These are phyloP conservation scores for Xiphydria camelus DNA, from an alignment of 2,888 invertebrate genomes.

Conservation along the genomic window DNA sequence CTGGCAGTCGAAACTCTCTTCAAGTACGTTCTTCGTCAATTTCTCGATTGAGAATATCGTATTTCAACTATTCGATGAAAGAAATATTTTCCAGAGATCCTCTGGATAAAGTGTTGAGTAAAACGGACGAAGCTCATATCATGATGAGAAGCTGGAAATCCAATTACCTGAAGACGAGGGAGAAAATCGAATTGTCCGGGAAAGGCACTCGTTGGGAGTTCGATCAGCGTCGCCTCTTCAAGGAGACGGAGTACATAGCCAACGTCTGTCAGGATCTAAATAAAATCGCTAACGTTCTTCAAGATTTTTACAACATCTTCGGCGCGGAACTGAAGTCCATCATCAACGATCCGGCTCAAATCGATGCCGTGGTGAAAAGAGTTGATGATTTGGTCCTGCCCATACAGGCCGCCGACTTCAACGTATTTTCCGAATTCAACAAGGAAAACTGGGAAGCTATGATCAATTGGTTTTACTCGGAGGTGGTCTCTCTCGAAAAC, in stretches of 20 bases:
- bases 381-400: conserved; percentile 78
- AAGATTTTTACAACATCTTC: conserved; percentile 89
- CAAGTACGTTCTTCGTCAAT: conserved; percentile 62
- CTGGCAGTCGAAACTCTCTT: conserved; percentile 76
- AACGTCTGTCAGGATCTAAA: conserved; percentile 78
- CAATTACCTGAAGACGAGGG: conserved; percentile 75
- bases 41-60: background rate
- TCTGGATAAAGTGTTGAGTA: conserved; percentile 61
- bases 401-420: conserved; percentile 75
- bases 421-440: conserved; percentile 77
- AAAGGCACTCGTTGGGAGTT: conserved; percentile 92
- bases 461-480: conserved; percentile 75
- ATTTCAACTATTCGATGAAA: background rate
- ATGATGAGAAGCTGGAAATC: conserved; percentile 77
- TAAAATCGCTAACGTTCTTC: conserved; percentile 76
- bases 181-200: conserved; percentile 83
- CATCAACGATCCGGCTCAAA: conserved; percentile 82
- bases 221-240: conserved; percentile 79
- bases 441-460: conserved; percentile 87
- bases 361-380: conserved; percentile 81
- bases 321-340: conserved; percentile 85
- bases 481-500: conserved; percentile 74
- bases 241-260: conserved; percentile 82
- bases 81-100: conserved; percentile 53
- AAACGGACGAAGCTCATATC: conserved; percentile 65